Base-by-base conservation (phyloP, 2,113 vertebrate species). In the Microcebus murinus region DNA sequence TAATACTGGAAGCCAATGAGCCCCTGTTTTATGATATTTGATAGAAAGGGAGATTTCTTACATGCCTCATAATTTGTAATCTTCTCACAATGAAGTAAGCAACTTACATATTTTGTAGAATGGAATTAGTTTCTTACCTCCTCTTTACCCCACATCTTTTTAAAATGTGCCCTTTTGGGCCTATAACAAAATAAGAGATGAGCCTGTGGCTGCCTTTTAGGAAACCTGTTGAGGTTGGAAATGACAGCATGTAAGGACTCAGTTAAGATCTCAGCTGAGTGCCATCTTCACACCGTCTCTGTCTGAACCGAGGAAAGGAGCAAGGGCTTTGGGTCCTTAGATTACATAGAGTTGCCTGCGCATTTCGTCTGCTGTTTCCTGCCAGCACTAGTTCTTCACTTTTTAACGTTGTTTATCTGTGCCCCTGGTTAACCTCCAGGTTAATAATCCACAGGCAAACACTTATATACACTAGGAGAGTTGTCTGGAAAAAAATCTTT, bases 211-310 rank as follows among this genome's bases (percentile, higher is more conserved):
- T 80, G 14, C 29, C 3, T 79, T 65, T 77, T 52, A 25, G 50
- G 84, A 86, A 39, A 48, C 55, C n/a, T 55, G 36, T 13, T 76
- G 48, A 82, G 36, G 14, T 65, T 70, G 12, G 88, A 89, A 77
- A 65, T 86, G 74, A 36, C 6, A 4, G 11, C 8, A 0, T 4
- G 21, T 39, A 29, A 82, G 52, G 25, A 83, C 57, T 21, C 70
- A 8, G 13, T 29, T 68, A 13, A 15, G 71, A 3, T 76, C 50
- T 63, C 68, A 18, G 8, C 20, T 59, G 34, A 85, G 18, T 2
- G 13, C 18, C 0, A 0, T 57, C 82, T 39, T 45, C 21, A 34
- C 20, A 14, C 25, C 6, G 0, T 39, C 36, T 73, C 25, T 8
- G 0, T 57, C 31, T 8, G 18, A 70, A 15, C 52, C 0, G 1